A percentile compares a stretch with the other conserved stretches of the same genome.
These are phyloP conservation scores for Rana temporaria DNA, from an alignment of 2,113 vertebrate species.

Conservation along the genomic window DNA sequence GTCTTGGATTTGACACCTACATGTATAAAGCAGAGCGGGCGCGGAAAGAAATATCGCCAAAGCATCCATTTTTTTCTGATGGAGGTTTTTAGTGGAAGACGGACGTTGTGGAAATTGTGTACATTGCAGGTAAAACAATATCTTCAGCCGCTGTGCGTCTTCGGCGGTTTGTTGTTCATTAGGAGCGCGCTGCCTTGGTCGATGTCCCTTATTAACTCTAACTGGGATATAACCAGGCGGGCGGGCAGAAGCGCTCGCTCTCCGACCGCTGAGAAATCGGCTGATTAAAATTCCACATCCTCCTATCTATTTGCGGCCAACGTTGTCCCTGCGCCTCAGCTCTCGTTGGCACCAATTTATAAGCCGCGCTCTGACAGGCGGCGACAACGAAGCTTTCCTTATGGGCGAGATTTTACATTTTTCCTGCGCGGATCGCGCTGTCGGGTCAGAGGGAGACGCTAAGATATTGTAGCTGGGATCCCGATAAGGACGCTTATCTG, in stretches of 20 bases:
- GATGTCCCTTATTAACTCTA: not conserved
- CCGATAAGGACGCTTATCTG: slow-evolving; percentile 11
- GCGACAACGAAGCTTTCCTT: not conserved
- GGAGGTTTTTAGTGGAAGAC: too few relatives aligned
- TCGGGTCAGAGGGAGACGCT: not conserved
- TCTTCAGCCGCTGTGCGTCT: too few relatives aligned
- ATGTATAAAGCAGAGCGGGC: too few relatives aligned
- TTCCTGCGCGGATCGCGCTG: not conserved
- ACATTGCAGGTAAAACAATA: too few relatives aligned
- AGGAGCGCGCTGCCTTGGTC: not conserved
- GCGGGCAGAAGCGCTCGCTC: not conserved
- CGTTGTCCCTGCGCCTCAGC: not conserved
- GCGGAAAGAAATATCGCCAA: too few relatives aligned
- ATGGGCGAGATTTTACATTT: not conserved
- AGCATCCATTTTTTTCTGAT: too few relatives aligned
- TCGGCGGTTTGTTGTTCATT: too few relatives aligned
- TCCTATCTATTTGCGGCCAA: slow-evolving; percentile 12
- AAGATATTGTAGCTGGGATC: not conserved
- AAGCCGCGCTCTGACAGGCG: not conserved
- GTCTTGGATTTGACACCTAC: too few relatives aligned
- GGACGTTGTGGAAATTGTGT: too few relatives aligned
- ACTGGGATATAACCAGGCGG: not conserved
- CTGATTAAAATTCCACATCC: slow-evolving; percentile 30
- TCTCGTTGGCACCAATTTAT: slow-evolving; percentile 11
- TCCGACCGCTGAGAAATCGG: not conserved